These are phyloP conservation scores for Odocoileus hemionus DNA, from an alignment of 2,113 vertebrate genomes.

Conservation along the genomic window DNA sequence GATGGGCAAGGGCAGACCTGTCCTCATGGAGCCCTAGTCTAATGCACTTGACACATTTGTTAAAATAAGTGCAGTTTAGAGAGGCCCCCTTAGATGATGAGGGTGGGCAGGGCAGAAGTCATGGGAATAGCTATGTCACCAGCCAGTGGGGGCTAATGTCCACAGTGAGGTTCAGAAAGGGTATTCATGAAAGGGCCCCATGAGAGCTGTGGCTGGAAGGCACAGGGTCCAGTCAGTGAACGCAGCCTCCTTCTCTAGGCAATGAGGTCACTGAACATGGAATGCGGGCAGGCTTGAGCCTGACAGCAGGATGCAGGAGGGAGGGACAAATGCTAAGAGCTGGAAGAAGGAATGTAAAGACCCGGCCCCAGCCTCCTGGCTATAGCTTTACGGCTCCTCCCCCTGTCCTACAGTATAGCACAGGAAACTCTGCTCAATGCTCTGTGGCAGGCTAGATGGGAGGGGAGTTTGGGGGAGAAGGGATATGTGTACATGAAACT, in stretches of 20 bases:
- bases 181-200: not conserved
- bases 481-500: not conserved
- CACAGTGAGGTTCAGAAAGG: not conserved
- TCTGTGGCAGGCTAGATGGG: not conserved
- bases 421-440: not conserved
- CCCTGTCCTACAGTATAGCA: not conserved
- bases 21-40: not conserved
- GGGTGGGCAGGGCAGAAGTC: not conserved
- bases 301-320: not conserved
- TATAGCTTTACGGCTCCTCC: rapidly evolving
- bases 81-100: not conserved
- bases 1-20: not conserved
- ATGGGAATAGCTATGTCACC: not conserved
- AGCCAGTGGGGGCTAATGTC: not conserved
- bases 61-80: not conserved
- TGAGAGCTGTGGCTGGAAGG: not conserved
- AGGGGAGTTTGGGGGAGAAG: not conserved
- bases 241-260: not conserved
- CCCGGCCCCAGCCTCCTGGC: not conserved
- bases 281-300: too few relatives aligned
- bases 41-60: not conserved
- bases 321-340: not conserved
- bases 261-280: not conserved
- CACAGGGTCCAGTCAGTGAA: not conserved
- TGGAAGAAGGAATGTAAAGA: not conserved